These are phyloP conservation scores for Acromyrmex echinatior DNA, from an alignment of 1,140 invertebrate genomes.

Conservation along the genomic window DNA sequence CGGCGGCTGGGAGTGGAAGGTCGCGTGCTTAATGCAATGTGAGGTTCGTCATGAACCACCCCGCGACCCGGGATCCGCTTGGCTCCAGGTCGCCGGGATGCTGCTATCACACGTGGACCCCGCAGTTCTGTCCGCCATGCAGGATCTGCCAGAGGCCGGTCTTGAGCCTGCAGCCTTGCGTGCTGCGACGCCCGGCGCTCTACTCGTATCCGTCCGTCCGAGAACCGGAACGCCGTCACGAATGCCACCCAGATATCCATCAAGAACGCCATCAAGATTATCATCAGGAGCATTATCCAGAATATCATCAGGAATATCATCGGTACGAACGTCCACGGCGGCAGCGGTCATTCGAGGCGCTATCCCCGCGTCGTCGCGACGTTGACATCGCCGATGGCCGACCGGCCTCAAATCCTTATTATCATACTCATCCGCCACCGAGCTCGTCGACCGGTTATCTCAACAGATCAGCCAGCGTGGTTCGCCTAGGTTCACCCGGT, in stretches of 20 bases:
- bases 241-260: constrained; percentile 14
- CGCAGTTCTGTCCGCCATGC: constrained; percentile 82
- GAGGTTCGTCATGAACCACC: constrained; percentile 85
- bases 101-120: constrained; percentile 84
- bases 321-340: constrained; percentile 55
- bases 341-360: constrained; percentile 70
- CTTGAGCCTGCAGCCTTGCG: constrained; percentile 80
- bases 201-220: constrained; percentile 66
- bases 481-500: constrained; percentile 81
- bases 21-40: constrained; percentile 80
- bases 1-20: constrained; percentile 42
- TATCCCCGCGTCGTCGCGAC: constrained; percentile 68
- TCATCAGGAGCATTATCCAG: constrained; percentile 19
- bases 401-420: constrained; percentile 79
- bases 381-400: constrained; percentile 69
- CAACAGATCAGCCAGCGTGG: constrained; percentile 79
- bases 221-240: constrained; percentile 57
- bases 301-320: constrained; percentile 7
- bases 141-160: constrained; percentile 82
- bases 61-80: constrained; percentile 85
- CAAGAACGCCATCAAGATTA: constrained; percentile 18
- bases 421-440: constrained; percentile 81
- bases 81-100: constrained; percentile 86
- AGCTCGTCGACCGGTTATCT: constrained; percentile 68
- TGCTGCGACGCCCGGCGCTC: constrained; percentile 57